Base-by-base conservation (phyloP, 2,113 vertebrate species). In the Clarias magur region DNA sequence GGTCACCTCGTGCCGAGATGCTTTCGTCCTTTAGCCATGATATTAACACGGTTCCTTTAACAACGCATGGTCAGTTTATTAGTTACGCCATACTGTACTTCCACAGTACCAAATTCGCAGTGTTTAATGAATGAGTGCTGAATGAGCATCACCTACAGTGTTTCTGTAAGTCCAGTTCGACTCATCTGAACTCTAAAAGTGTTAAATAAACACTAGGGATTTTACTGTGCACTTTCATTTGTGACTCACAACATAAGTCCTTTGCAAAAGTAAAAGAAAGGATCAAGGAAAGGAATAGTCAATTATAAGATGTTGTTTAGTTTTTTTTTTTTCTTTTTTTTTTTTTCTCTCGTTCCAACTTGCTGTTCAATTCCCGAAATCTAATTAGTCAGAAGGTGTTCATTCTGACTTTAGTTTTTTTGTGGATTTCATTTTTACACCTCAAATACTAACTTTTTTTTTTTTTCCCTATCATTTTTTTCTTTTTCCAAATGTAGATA, bases 1-100 rank as follows among this genome's bases (percentile, higher is more conserved):
- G 57, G 60, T 48, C 48, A 8, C 48, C 82, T 67, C 56, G 34
- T 83, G 60, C 81, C 68, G 57, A 86, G 75, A 92, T 70, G 67
- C 82, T 82, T 56, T 13, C 70, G 7, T 34, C 63, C 73, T 63
- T 63, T 54, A 53, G 56, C 73, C 48, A 48, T 62, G 56, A 25
- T 63, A n/a, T 8, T 81, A 80, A 86, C 38, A 38, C 27, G 6
- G 21, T 21, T 38, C 25, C 27, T 75, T 73, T 85, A 75, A 85
- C 53, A 53, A 15, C 6, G 48, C 7, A 7, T 15, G 48, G 73
- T 1, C 23, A 54, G 42, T 53, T 76, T 76, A 76, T 53, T 48
- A 73, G 72, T 38, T 48, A 75, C 38, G 38, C 5, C 68, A 2
- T 3, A 38, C 3, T 2, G 34, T 38, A 8, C 48, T 48, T 48